These are phyloP conservation scores for Andrena minutula DNA, from an alignment of 2,888 invertebrate species.

Conservation along the genomic window DNA sequence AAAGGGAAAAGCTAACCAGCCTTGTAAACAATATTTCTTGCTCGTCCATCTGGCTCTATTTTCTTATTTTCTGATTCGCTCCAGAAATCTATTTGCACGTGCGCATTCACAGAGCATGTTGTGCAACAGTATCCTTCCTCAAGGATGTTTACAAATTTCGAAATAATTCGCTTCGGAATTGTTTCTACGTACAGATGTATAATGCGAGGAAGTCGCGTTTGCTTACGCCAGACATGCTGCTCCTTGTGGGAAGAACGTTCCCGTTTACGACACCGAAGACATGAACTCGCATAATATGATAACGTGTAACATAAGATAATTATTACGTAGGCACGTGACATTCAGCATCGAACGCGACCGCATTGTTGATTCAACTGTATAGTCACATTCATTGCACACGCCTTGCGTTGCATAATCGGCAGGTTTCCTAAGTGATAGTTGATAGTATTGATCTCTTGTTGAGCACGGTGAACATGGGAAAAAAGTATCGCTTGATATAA, in stretches of 20 bases:
- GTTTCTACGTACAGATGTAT: neutral
- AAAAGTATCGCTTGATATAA: neutral
- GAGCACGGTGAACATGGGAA: neutral
- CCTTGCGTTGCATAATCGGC: conserved; percentile 58
- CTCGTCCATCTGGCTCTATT: neutral
- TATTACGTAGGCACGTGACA: conserved; percentile 69
- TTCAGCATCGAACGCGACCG: conserved; percentile 60
- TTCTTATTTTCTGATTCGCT: neutral
- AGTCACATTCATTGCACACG: conserved; percentile 56
- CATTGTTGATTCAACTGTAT: conserved; percentile 62
- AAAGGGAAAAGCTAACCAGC: no score
- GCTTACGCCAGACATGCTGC: neutral
- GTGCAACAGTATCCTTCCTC: neutral
- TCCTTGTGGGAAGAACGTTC: conserved; percentile 8
- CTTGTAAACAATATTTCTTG: no score
- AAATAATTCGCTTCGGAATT: neutral
- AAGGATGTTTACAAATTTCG: neutral
- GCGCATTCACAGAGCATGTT: neutral
- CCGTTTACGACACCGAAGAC: neutral
- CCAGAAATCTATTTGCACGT: neutral
- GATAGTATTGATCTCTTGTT: conserved; percentile 25
- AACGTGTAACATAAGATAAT: conserved; percentile 62
- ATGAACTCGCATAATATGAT: conserved; percentile 39
- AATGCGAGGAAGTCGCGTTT: conserved; percentile 12
- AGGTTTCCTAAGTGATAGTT: conserved; percentile 33